Evolutionary conservation across 2,888 invertebrate genomes (phyloP), one percentile per base, ranked within the genome.

Genomic region (Xanthorhoe designata): DNA sequence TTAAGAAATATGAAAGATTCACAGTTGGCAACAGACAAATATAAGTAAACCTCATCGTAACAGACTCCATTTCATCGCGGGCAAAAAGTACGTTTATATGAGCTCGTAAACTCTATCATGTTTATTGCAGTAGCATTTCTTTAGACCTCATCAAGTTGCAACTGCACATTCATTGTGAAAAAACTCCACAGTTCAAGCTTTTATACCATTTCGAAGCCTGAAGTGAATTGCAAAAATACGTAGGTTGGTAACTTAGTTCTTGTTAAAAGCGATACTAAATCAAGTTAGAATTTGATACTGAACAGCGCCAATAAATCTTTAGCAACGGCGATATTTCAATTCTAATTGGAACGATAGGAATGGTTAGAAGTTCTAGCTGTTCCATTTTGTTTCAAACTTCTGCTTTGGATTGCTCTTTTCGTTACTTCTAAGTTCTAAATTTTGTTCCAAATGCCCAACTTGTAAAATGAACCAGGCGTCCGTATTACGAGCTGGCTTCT

Each of bases 291-390:
- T 69, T 68, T 64, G 65, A 61, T 65, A 64, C 68, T 65, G 68
- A 73, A 69, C 68, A 62, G 66, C 68, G 71, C 70, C 68, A 69
- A 71, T 70, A 72, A 74, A 71, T 72, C 72, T 70, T 69, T 51
- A 69, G 65, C 61, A 68, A 61, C 56, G 66, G 69, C 70, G 64
- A 69, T 66, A 68, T 71, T 72, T 69, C 71, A 68, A 71, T 70
- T 66, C 72, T 72, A 74, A 72, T 71, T 71, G 72, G 66, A 66
- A 66, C 72, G 71, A 74, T 74, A 74, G 71, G 62, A 71, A 67
- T 71, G 70, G 68, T 74, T 70, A 70, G 64, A 60, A 68, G 65
- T 72, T 70, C 66, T 71, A 68, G 71, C 67, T 49, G 70, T 72
- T 71, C 71, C 71, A 74, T 72, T 74, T 72, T 64, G 67, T 74